Conservation (phyloP, 2,888 invertebrate species). For the Bombylius discolor region DNA sequence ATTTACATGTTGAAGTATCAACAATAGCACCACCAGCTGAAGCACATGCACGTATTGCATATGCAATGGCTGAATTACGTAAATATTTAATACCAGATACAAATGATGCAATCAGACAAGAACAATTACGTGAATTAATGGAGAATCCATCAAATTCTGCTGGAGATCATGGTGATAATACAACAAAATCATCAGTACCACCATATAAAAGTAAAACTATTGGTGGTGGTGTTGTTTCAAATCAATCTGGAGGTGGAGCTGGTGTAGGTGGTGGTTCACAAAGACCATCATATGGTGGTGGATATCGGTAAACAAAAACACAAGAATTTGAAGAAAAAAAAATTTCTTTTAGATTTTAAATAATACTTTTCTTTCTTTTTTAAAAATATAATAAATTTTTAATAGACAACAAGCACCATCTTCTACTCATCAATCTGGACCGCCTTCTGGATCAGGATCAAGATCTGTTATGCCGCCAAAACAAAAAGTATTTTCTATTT, state of each 20-base stretch:
- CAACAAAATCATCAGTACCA: slow-evolving; percentile 24
- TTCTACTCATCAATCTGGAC: slow-evolving; percentile 18
- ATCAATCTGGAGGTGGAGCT: too few species aligned
- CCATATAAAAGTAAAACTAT: background rate
- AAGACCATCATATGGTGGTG: slow-evolving; percentile 10
- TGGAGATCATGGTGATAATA: slow-evolving; percentile 19
- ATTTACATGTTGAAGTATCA: slow-evolving; percentile 78
- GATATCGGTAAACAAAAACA: background rate
- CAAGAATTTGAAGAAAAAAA: background rate
- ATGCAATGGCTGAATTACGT: slow-evolving; percentile 69
- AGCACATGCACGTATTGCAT: slow-evolving; percentile 73
- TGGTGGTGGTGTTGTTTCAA: background rate
- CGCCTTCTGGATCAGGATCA: slow-evolving; percentile 23
- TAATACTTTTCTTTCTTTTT: too few species aligned
- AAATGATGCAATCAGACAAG: slow-evolving; percentile 71
- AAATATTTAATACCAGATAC: slow-evolving; percentile 47
- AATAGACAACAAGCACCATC: slow-evolving; percentile 1
- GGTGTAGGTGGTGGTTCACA: slow-evolving; percentile 1
- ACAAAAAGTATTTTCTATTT: slow-evolving; percentile 70
- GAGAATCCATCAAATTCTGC: slow-evolving; percentile 27
- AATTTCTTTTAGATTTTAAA: too few species aligned
- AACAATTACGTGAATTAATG: slow-evolving; percentile 67
- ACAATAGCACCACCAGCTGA: slow-evolving; percentile 76
- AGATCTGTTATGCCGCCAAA: slow-evolving; percentile 52
- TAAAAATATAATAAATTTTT: background rate